Conservation (phyloP, 2,113 vertebrate species). For the Leptodactylus fuscus region DNA sequence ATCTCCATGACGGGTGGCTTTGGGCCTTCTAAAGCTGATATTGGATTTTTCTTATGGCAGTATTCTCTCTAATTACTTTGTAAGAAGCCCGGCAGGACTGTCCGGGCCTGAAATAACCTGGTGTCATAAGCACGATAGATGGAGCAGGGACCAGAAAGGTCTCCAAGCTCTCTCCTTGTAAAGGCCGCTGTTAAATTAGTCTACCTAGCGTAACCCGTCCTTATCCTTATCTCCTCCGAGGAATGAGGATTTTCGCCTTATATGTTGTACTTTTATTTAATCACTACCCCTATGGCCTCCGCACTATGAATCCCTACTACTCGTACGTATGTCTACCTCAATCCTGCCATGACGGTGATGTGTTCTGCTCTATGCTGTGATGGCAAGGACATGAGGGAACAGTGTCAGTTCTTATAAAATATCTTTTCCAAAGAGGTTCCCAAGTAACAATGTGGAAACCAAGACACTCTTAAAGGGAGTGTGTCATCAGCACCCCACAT, state of each 20-base stretch:
- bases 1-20: background rate
- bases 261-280: background rate
- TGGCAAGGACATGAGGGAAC: no score
- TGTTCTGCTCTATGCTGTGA: no score
- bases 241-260: background rate
- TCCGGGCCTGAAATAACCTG: background rate
- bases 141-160: background rate
- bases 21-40: background rate
- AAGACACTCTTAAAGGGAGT: no score
- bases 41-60: background rate
- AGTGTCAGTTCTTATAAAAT: no score
- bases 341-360: no score
- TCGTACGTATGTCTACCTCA: no score
- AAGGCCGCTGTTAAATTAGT: background rate
- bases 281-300: background rate
- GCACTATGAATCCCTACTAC: no score
- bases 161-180: slow-evolving; percentile 8
- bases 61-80: slow-evolving; percentile 5
- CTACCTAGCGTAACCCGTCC: background rate
- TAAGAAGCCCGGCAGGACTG: background rate
- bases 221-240: background rate
- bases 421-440: no score
- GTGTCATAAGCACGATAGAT: slow-evolving; percentile 13
- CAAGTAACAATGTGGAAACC: no score
- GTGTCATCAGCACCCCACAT: no score